phyloP scores from a whole-genome alignment of 2,797 vertebrate genomes.

The Myiothlypis chrysogaster region DNA sequence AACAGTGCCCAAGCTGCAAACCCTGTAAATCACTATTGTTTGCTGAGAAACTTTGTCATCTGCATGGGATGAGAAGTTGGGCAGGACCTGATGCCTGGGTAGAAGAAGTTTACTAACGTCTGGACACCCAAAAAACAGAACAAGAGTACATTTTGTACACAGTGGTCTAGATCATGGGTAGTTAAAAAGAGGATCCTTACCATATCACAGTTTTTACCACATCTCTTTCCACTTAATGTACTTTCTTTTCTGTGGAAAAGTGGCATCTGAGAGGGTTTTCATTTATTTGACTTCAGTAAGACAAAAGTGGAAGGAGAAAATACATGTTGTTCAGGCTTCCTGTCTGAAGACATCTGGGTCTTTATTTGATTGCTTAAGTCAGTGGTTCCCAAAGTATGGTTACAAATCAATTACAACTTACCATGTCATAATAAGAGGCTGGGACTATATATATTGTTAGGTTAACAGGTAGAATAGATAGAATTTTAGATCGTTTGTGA shows the following conservation, averaged over 20 bases:
- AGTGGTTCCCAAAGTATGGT: not conserved
- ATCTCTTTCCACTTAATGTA: rapidly evolving
- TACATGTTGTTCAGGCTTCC: not conserved
- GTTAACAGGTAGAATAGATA: not conserved
- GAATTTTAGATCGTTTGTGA: not conserved
- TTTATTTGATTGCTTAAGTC: not conserved
- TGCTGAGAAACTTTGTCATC: not conserved
- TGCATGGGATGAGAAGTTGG: not conserved
- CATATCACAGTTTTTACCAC: not conserved
- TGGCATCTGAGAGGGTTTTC: not conserved
- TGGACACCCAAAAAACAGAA: not conserved
- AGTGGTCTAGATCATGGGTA: not conserved
- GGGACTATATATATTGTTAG: not conserved
- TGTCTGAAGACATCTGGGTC: not conserved
- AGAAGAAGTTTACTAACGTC: not conserved
- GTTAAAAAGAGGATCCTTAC: not conserved
- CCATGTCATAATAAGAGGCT: not conserved
- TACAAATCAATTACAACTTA: not conserved
- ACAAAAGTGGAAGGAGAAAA: not conserved
- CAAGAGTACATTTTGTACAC: not conserved
- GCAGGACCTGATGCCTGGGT: not conserved
- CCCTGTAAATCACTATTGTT: not conserved
- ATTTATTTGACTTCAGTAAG: not conserved
- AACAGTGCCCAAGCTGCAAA: not conserved
- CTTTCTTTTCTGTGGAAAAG: not conserved